Evolutionary conservation across 1,140 invertebrate genomes (phyloP).

Genomic region (Penaeus indicus): DNA sequence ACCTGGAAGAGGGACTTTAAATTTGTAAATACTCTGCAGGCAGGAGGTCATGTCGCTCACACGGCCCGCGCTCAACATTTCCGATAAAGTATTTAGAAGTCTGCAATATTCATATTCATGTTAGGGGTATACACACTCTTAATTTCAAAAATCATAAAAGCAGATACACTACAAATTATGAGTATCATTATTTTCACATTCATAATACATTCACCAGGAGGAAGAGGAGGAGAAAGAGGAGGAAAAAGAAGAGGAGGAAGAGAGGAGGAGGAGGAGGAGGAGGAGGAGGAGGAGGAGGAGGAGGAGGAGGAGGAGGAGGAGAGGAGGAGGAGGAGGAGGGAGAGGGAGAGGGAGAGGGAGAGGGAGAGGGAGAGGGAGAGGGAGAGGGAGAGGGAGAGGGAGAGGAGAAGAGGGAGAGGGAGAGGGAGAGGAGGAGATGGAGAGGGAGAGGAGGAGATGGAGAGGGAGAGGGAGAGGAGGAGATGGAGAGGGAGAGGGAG

Average conservation of each 20-base stretch:
- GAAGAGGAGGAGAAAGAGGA: neutral
- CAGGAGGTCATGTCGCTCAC: constrained; percentile 74
- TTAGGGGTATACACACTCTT: neutral
- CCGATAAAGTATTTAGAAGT: constrained; percentile 76
- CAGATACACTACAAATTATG: neutral
- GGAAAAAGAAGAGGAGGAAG: neutral
- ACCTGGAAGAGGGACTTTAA: constrained; percentile 75
- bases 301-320: no score
- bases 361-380: no score
- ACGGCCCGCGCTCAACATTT: constrained; percentile 74
- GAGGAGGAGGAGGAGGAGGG: neutral
- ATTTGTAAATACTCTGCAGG: constrained; percentile 78
- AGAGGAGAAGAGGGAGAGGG: neutral
- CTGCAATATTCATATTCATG: constrained; percentile 67
- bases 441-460: neutral
- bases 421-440: no score
- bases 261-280: neutral
- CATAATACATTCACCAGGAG: neutral
- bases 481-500: no score
- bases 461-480: neutral
- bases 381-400: neutral
- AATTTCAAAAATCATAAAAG: neutral
- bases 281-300: neutral
- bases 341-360: neutral
- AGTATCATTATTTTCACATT: neutral